Evolutionary conservation across 1,140 invertebrate genomes (phyloP).

Genomic region (Polyergus mexicanus): DNA sequence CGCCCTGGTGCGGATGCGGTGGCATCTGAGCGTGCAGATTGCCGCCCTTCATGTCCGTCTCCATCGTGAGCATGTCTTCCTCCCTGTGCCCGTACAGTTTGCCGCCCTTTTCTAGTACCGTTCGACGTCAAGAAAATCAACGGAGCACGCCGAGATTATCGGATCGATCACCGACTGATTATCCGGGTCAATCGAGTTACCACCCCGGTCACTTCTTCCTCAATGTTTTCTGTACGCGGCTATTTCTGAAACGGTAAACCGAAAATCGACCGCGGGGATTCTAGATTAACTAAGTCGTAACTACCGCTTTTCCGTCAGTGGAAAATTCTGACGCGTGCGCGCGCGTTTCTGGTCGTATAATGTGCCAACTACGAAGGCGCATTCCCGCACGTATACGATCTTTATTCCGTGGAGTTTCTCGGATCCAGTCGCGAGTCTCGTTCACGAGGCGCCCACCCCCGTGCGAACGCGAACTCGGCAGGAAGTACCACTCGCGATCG

Average conservation of each 20-base stretch:
- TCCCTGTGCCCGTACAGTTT: slow-evolving; percentile 91
- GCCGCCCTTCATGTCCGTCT: slow-evolving; percentile 94
- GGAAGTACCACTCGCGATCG: not conserved
- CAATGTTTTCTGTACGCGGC: not conserved
- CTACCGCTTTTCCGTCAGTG: too few species aligned
- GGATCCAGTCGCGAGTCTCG: not conserved
- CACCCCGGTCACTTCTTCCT: not conserved
- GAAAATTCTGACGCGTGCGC: not conserved
- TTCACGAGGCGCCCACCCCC: not conserved
- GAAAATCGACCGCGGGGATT: not conserved
- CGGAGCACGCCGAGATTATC: slow-evolving; percentile 37
- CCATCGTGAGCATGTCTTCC: slow-evolving; percentile 95
- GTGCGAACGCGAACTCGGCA: not conserved
- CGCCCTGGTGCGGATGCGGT: slow-evolving; percentile 89
- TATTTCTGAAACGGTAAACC: not conserved
- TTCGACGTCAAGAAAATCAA: slow-evolving; percentile 65
- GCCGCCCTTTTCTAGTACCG: slow-evolving; percentile 84
- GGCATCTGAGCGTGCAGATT: slow-evolving; percentile 93
- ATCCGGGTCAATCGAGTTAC: not conserved
- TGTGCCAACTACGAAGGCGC: not conserved
- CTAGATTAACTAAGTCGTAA: not conserved
- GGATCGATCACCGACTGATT: not conserved
- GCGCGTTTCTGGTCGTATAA: not conserved
- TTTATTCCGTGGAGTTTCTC: too few species aligned
- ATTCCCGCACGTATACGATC: slow-evolving; percentile 27